These are phyloP conservation scores for Pteronotus mesoamericanus DNA, from an alignment of 2,797 vertebrate species.

Conservation along the genomic window DNA sequence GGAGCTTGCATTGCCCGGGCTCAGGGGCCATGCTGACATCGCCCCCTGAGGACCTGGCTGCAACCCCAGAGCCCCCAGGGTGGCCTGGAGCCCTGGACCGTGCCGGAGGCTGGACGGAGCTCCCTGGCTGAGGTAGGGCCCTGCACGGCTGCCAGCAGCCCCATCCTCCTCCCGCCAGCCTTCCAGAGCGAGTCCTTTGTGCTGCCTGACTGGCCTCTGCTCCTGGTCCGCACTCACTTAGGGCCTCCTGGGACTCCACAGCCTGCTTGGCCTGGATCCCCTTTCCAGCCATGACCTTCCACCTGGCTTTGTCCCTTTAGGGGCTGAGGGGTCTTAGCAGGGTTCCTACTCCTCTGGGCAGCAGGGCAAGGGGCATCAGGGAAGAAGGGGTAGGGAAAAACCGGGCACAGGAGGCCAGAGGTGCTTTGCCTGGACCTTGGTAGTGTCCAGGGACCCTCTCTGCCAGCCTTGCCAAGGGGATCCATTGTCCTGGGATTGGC, in stretches of 20 bases:
- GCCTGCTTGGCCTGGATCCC: background rate
- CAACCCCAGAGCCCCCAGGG: slow-evolving; percentile 59
- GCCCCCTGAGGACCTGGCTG: slow-evolving; percentile 66
- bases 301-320: background rate
- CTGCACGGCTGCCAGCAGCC: background rate
- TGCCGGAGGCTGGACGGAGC: slow-evolving; percentile 50
- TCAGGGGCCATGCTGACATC: slow-evolving; percentile 66
- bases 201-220: background rate
- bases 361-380: background rate
- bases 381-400: background rate
- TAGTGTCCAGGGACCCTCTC: background rate
- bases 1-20: slow-evolving; percentile 36
- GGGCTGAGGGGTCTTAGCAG: background rate
- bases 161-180: slow-evolving; percentile 3
- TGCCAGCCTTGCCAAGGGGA: background rate
- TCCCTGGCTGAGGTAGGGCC: slow-evolving; percentile 69
- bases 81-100: slow-evolving; percentile 58
- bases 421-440: background rate
- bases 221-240: background rate
- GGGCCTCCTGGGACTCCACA: background rate
- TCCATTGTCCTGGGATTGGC: background rate
- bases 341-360: background rate
- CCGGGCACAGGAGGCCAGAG: background rate
- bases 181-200: slow-evolving; percentile 55
- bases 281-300: slow-evolving; percentile 9